phyloP scores from a whole-genome alignment of 2,797 vertebrate genomes.

The Eupleurogrammus muticus region DNA sequence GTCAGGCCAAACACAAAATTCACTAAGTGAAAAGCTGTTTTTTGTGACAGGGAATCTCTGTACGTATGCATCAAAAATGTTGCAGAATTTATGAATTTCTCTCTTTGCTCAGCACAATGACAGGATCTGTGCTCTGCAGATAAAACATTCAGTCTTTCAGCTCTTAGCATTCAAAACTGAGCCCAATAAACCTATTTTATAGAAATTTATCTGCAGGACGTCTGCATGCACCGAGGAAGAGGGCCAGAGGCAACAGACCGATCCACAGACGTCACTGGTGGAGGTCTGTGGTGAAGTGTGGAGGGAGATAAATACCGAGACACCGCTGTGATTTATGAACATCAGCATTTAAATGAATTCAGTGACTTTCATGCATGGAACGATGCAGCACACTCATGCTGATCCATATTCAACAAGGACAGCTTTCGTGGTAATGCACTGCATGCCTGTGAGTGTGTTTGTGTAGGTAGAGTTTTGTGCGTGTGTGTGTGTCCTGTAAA shows the following conservation, averaged over 20 bases:
- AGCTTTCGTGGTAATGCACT: slow-evolving; percentile 4
- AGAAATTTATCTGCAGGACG: slow-evolving; percentile 1
- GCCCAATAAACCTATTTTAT: slow-evolving; percentile 12
- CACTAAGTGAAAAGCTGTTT: not conserved
- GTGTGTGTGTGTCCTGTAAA: slow-evolving; percentile 23
- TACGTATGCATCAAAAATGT: slow-evolving; percentile 37
- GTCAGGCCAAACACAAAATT: not conserved
- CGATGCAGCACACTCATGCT: slow-evolving; percentile 17
- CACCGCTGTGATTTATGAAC: slow-evolving; percentile 51
- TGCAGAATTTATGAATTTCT: slow-evolving; percentile 31
- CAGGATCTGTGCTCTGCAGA: slow-evolving; percentile 26
- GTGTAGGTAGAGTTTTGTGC: slow-evolving; percentile 1
- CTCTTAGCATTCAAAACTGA: slow-evolving; percentile 6
- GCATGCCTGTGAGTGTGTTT: slow-evolving; percentile 2
- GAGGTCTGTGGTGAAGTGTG: slow-evolving; percentile 25
- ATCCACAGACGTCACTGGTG: slow-evolving; percentile 16
- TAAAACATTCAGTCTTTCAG: slow-evolving; percentile 27
- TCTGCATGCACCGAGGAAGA: slow-evolving; percentile 6
- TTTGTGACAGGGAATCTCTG: slow-evolving; percentile 28
- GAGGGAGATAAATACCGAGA: slow-evolving; percentile 43
- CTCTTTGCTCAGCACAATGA: not conserved
- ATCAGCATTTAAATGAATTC: slow-evolving; percentile 52
- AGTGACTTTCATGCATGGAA: slow-evolving; percentile 59
- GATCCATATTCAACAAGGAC: slow-evolving; percentile 65
- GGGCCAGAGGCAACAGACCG: slow-evolving; percentile 21